These are phyloP conservation scores for Romanogobio albipinnatus DNA, from an alignment of 2,113 vertebrate genomes.

Conservation along the genomic window DNA sequence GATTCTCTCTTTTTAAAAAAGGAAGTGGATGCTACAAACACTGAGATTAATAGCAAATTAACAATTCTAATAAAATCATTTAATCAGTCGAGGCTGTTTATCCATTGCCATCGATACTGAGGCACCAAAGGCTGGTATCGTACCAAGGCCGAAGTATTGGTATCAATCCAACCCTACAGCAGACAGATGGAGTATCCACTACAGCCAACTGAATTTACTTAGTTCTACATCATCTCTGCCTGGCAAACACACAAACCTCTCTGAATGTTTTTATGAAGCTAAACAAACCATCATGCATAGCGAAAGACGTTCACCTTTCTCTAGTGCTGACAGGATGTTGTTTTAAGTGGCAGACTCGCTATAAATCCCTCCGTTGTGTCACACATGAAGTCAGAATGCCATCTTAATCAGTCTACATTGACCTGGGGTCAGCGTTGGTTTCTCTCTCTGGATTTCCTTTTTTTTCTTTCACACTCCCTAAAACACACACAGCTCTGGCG, in stretches of 20 bases:
- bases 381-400: constrained; percentile 30
- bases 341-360: not conserved
- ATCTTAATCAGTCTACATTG: constrained; percentile 54
- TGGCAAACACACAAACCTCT: constrained; percentile 34
- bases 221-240: constrained; percentile 23
- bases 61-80: not conserved
- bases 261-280: not conserved
- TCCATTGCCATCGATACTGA: not conserved
- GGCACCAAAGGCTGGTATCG: not conserved
- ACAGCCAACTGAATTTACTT: constrained; percentile 27
- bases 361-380: not conserved
- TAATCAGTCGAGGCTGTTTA: constrained; percentile 1
- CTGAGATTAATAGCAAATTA: not conserved
- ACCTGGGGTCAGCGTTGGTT: constrained; percentile 24
- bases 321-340: not conserved
- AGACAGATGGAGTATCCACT: constrained; percentile 38
- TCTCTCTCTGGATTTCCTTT: constrained; percentile 7
- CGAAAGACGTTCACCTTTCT: not conserved
- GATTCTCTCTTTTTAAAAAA: not conserved
- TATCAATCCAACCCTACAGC: constrained; percentile 24
- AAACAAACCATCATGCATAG: not conserved
- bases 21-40: not conserved
- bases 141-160: not conserved
- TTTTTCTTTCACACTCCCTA: constrained; percentile 42
- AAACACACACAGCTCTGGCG: constrained; percentile 14